Conservation (phyloP, 2,888 invertebrate genomes). For the Lacanobia oleracea region DNA sequence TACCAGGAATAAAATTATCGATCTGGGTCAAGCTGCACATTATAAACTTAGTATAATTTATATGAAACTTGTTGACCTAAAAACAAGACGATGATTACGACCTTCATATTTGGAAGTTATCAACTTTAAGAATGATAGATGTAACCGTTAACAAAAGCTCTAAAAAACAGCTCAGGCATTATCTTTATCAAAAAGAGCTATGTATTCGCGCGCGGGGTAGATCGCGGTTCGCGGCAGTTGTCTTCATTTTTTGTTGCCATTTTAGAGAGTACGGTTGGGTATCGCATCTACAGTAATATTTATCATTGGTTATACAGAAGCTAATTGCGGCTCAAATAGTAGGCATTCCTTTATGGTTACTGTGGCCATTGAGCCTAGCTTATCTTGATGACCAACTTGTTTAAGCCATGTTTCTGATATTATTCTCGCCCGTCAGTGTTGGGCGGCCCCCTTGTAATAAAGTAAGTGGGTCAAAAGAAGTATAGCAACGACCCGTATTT, state of each 20-base stretch:
- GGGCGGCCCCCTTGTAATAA: conserved; percentile 62
- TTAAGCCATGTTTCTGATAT: conserved; percentile 57
- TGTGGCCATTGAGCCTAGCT: conserved; percentile 59
- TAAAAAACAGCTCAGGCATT: too few relatives aligned
- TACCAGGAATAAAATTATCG: conserved; percentile 45
- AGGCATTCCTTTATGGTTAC: conserved; percentile 62
- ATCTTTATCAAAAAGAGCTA: too few relatives aligned
- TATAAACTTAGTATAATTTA: conserved; percentile 48
- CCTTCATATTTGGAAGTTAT: conserved; percentile 53
- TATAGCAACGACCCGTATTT: conserved; percentile 46
- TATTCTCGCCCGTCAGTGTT: conserved; percentile 48
- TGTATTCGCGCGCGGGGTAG: too few relatives aligned
- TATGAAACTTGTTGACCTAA: conserved; percentile 43
- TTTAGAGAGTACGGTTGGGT: too few relatives aligned
- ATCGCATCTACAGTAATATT: too few relatives aligned
- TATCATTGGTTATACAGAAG: conserved; percentile 42
- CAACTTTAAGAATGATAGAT: conserved; percentile 58
- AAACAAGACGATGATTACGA: conserved; percentile 25
- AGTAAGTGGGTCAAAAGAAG: conserved; percentile 63
- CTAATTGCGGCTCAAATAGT: conserved; percentile 56
- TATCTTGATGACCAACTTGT: conserved; percentile 68
- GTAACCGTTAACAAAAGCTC: conserved; percentile 3
- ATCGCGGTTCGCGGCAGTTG: too few relatives aligned
- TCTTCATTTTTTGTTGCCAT: too few relatives aligned
- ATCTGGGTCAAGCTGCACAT: conserved; percentile 50